Base-by-base conservation (phyloP, 2,888 invertebrate species). In the Tipula vernalis region DNA sequence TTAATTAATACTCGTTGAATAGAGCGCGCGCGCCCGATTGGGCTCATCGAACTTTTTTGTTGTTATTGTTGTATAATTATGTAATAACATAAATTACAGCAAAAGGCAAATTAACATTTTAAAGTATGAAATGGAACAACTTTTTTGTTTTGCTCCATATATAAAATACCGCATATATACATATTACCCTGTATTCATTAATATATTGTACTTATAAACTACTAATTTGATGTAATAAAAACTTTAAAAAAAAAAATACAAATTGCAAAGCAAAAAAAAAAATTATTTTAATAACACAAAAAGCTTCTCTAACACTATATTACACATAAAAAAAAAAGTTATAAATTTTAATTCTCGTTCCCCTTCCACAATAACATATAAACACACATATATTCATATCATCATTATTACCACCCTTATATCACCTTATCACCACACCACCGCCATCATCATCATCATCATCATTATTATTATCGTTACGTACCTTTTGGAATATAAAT, bases 161-260 rank as follows among this genome's bases (percentile, higher is more conserved):
- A n/a, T 51, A 51, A 51, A 10, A 71, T 28, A 71, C 71, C 71
- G 71, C 71, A 71, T 71, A 71, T 71, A 57, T 8, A 71, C 71
- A 28, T 71, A 71, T 28, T 71, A 71, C 71, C 28, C 71, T 71
- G 71, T 71, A 71, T 71, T 28, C 28, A 71, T 71, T 71, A 71
- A 71, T 71, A 71, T 71, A n/a, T n/a, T n/a, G n/a, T n/a, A 71
- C 71, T 71, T 71, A 28, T 28, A 71, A 71, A 71, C 71, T 71
- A 71, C 71, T 71, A 71, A 71, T 71, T 71, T 71, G 71, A 71
- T 71, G 71, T 71, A 71, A 71, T 71, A 71, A 71, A 71, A 71
- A 71, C 71, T 71, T 71, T 57, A 28, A 71, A 71, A 71, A 28
- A 51, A 71, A 71, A 71, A 71, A n/a, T 71, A 71, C 71, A 71